Evolutionary conservation across 2,888 invertebrate genomes (phyloP), one percentile per base, ranked within the genome.

Genomic region (Megaustenia siamemsis): DNA sequence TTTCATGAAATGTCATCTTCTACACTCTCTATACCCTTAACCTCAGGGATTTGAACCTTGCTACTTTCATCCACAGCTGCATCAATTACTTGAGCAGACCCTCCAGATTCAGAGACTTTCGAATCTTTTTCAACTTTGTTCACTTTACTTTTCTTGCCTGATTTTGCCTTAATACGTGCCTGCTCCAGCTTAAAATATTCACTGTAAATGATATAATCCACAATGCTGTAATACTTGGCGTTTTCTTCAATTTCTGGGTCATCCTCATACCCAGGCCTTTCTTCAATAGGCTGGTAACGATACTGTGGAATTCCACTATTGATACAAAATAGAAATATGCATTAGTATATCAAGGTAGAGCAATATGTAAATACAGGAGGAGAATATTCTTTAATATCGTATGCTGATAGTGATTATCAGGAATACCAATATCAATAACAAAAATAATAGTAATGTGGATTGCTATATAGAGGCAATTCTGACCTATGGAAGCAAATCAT

Each of bases 221-320:
- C 49, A 73, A 82, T 77, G 18, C 66, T 68, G 38, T 68, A 76
- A 12, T 84, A 38, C 40, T 84, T 78, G 43, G 71, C 78, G 21
- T 43, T 68, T 24, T 35, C 53, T 10, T 71, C 71, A 21, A 71
- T 68, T 40, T 71, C 77, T 32, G 83, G 83, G 43, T 83, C 83
- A 53, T 76, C 83, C 28, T 35, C 43, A 38, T 77, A 83, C 0
- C 83, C 83, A 38, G 83, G 83, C 15, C 84, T 68, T 5, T 84
- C 84, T 38, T 83, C 75, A 24, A 77, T 45, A 38, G 82, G 77
- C 68, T 83, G 83, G 38, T 68, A 24, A 1, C 63, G 75, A 63
- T 68, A 83, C 28, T 77, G 32, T 18, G 77, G 77, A 35, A 83
- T 77, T 24, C 77, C 76, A n/a, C 83, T 83, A 69, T 32, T 28